Conservation (phyloP, 2,888 invertebrate genomes). For the Miltochrista miniata region DNA sequence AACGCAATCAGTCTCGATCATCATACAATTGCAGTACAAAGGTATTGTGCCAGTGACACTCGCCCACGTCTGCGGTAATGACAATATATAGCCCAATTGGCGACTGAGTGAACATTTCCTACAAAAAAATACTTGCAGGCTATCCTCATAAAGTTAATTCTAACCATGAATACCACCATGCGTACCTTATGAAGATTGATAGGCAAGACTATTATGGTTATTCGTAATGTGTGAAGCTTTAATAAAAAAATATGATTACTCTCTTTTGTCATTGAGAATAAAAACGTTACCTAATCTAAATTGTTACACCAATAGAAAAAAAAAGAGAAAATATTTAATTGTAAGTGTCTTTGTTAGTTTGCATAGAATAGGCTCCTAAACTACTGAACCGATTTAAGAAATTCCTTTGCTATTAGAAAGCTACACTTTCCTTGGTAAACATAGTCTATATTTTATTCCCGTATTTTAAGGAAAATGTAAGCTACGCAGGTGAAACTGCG, state of each 20-base stretch:
- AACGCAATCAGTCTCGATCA: conserved; percentile 37
- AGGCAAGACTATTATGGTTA: not conserved
- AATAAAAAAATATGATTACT: not conserved
- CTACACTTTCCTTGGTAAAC: too few species aligned
- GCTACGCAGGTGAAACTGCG: too few species aligned
- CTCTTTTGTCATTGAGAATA: not conserved
- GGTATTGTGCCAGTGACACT: conserved; percentile 46
- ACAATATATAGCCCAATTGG: conserved; percentile 65
- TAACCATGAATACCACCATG: conserved; percentile 16
- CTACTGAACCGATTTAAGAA: too few species aligned
- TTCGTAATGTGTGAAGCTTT: not conserved
- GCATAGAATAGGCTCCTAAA: too few species aligned
- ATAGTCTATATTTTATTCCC: too few species aligned
- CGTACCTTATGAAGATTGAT: conserved; percentile 9
- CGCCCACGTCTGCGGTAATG: conserved; percentile 53
- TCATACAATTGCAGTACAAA: conserved; percentile 58
- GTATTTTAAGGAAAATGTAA: too few species aligned
- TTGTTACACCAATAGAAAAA: too few species aligned
- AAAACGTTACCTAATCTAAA: too few species aligned
- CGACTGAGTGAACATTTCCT: conserved; percentile 58
- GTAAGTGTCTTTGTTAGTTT: too few species aligned
- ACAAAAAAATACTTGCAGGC: conserved; percentile 30
- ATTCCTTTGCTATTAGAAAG: too few species aligned
- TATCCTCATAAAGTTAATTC: conserved; percentile 2
- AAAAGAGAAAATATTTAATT: too few species aligned